A percentile compares a stretch with the other conserved stretches of the same genome.
These are phyloP conservation scores for Phylloscopus collybita DNA, from an alignment of 2,797 vertebrate genomes.

Conservation along the genomic window DNA sequence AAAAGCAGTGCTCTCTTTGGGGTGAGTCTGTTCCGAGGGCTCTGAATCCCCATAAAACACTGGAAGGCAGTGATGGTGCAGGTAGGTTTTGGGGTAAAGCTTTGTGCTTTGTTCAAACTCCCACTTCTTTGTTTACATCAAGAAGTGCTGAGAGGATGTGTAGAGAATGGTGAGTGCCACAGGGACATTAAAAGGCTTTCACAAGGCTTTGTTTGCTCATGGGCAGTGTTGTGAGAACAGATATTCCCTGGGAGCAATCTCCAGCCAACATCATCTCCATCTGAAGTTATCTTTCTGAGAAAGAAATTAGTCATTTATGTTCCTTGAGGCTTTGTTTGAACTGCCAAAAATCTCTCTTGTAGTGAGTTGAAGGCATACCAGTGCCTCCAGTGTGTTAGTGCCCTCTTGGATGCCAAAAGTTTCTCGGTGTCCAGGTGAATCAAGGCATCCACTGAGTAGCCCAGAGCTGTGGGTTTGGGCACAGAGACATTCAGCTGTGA, in stretches of 20 bases:
- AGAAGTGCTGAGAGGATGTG: background rate
- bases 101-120: background rate
- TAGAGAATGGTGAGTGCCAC: background rate
- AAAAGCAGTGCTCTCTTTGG: background rate
- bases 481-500: background rate
- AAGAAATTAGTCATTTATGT: background rate
- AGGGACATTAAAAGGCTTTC: background rate
- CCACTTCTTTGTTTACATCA: background rate
- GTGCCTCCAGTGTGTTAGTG: background rate
- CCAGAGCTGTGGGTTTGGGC: background rate
- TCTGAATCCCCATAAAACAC: background rate
- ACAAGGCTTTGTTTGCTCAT: background rate
- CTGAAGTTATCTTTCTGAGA: background rate
- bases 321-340: background rate
- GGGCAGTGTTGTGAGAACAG: background rate
- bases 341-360: background rate
- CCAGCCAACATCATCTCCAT: background rate
- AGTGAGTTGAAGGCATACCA: background rate
- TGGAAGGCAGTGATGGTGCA: background rate
- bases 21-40: background rate
- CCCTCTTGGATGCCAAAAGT: background rate
- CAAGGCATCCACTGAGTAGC: fast-evolving
- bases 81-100: background rate
- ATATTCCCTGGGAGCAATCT: fast-evolving
- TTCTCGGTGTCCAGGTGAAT: background rate